Conservation (phyloP, 2,797 vertebrate species). For the Chaunax sp. region DNA sequence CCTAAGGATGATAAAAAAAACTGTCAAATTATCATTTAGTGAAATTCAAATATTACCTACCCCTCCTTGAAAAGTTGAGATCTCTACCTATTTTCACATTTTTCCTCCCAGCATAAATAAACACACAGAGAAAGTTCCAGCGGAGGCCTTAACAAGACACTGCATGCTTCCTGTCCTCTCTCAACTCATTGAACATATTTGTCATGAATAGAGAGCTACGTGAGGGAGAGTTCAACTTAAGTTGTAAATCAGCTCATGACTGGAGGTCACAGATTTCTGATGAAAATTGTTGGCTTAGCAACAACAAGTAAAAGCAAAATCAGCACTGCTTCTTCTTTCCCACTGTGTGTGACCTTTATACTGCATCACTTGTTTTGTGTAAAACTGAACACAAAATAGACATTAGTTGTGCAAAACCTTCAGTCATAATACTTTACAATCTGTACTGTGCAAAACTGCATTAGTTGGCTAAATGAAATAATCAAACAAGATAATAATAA, state of each 20-base stretch:
- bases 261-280: not conserved
- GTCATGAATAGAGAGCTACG: conserved; percentile 25
- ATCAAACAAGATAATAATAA: too few species aligned
- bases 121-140: not conserved
- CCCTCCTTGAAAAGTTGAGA: not conserved
- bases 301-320: conserved; percentile 1
- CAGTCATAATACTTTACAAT: too few species aligned
- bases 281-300: not conserved
- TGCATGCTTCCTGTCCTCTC: conserved; percentile 28
- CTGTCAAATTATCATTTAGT: too few species aligned
- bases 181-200: conserved; percentile 14
- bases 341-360: too few species aligned
- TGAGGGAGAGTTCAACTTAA: not conserved
- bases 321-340: not conserved
- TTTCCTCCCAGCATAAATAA: not conserved
- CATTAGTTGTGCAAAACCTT: too few species aligned
- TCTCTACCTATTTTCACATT: not conserved
- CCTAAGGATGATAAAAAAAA: too few species aligned
- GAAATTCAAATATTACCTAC: conserved; percentile 19
- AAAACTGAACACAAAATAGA: too few species aligned
- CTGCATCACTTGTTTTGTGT: too few species aligned
- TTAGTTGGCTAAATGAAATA: too few species aligned
- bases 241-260: not conserved
- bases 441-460: too few species aligned
- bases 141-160: conserved; percentile 41